Evolutionary conservation across 2,797 vertebrate genomes (phyloP), one percentile per base, ranked within the genome.

Genomic region (Coregonus ussuriensis): DNA sequence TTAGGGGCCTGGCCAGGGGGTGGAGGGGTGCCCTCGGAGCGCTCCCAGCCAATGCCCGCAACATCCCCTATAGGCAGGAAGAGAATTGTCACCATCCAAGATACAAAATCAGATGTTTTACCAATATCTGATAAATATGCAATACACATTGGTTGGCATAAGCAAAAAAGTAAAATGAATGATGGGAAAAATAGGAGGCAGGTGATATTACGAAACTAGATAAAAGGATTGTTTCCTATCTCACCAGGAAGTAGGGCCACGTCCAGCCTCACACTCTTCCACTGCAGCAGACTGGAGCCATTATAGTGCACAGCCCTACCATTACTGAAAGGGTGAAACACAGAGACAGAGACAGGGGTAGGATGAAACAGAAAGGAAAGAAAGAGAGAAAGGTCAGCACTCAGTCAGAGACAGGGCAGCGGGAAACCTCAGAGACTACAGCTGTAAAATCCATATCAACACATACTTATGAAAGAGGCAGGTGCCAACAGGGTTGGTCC

Each of bases 401-500:
- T 85, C 53, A 78, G 79, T 84, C 37, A 80, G 68, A 84, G 63
- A 81, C 6, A 84, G 82, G 75, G 37, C 75, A 77, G 66, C 59
- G 6, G 37, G 74, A 69, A 78, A 47, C 7, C 15, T 3, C 15
- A 53, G 18, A 3, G 51, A 74, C 35, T 63, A 35, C 54, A 52
- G 25, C 69, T 15, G 4, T 1, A 37, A 2, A 54, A 29, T 33
- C 78, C 68, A 1, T 62, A 66, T 70, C 74, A 63, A 74, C 81
- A 94, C 96, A n/a, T 95, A 99, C 98, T 99, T 99, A 89, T 99
- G 98, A 86, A 99, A 99, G 5, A 99, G 95, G 83, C 98, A 99
- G 76, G 98, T 99, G 91, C 98, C 98, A 75, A 99, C 97, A n/a
- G 98, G 98, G 87, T 99, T 99, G 78, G 98, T 99, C 98, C 98